Evolutionary conservation across 2,888 invertebrate genomes (phyloP).

Genomic region (Syritta pipiens): DNA sequence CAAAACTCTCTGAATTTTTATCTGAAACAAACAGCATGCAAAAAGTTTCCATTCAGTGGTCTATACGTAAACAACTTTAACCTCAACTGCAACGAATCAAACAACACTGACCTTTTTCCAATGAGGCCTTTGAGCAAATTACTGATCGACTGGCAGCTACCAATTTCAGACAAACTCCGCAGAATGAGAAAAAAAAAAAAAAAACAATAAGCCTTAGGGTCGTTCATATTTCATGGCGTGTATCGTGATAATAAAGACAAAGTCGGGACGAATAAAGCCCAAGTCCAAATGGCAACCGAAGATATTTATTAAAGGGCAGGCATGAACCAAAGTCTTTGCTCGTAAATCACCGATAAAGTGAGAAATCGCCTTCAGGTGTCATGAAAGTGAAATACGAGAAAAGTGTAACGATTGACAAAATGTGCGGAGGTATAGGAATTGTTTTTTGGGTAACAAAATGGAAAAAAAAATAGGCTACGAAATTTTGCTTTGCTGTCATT

Average conservation of each 20-base stretch:
- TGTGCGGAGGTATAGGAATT: background rate
- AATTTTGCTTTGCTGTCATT: no score
- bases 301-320: slow-evolving; percentile 22
- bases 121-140: background rate
- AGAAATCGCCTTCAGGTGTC: background rate
- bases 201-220: slow-evolving; percentile 2
- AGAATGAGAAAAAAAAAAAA: background rate
- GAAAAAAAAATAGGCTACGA: background rate
- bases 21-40: no score
- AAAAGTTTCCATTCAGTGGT: no score
- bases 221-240: slow-evolving; percentile 12
- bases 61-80: no score
- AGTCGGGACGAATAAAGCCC: background rate
- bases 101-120: slow-evolving; percentile 7
- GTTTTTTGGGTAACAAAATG: background rate
- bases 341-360: slow-evolving; percentile 5
- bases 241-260: background rate
- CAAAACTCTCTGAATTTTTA: no score
- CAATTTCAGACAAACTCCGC: background rate
- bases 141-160: background rate
- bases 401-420: background rate
- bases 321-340: slow-evolving; percentile 1
- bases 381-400: background rate
- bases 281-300: slow-evolving; percentile 27
- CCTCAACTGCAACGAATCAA: no score